Base-by-base conservation (phyloP, 1,140 invertebrate species). In the Tyrophagus putrescentiae region DNA sequence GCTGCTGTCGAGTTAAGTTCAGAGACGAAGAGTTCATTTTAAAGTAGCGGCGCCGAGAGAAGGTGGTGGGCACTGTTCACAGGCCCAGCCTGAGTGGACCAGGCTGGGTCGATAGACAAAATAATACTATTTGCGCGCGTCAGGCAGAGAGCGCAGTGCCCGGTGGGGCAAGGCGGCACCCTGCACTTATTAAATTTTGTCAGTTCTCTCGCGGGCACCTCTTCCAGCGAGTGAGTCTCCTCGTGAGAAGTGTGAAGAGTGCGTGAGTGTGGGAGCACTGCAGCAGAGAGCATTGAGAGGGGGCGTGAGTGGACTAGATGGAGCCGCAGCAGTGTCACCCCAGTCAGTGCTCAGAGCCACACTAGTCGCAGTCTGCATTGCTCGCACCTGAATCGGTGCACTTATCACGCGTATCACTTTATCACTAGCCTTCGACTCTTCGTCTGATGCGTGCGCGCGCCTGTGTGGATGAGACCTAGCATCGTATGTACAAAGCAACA, bases 401-500 rank as follows among this genome's bases (percentile, higher is more conserved):
- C 13, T 39, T 13, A 39, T 39, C 21, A 39, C 13, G 36, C 21
- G 13, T 39, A 13, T 39, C 21, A 39, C 21, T 39, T 25, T 48
- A 48, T 7, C 45, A 39, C 21, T 39, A 13, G 36, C 21, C 21
- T 39, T 13, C 13, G 45, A 48, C 21, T 48, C 45, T 48, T 48
- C 45, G 45, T 48, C 45, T 48, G 21, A 48, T 48, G 45, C 45
- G 21, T 18, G 45, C 23, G 7, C 31, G 45, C 23, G 6, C 21
- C 21, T 13, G 21, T 39, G 13, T 39, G 36, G 21, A 13, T 39
- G 36, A 13, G 21, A 39, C 21, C 36, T 13, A 39, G 36, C 36
- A 39, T 39, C 36, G 13, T 48, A 48, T 48, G 7, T 48, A 48
- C 45, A 48, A 48, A 48, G 45, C 18, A 48, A 48, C 45, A 48